Base-by-base conservation (phyloP, 2,888 invertebrate genomes). In the Apantesis nais region DNA sequence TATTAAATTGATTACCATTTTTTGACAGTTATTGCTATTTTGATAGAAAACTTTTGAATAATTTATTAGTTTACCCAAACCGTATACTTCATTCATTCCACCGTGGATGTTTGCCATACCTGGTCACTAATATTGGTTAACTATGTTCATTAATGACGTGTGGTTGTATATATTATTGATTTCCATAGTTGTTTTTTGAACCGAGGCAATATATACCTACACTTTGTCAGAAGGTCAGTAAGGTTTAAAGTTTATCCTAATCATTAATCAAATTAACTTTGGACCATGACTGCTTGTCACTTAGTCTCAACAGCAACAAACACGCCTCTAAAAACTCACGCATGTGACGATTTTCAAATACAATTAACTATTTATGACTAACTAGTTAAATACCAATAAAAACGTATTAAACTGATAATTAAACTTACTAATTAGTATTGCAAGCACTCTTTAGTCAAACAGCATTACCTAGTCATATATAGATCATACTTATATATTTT, bases 11-110 rank as follows among this genome's bases (percentile, higher is more conserved):
- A 44, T 22, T n/a, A 48, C 52, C 61, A 58, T 39, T 67, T 34
- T 34, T 67, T 37, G 44, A 29, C 19, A 52, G 66, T 37, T 62
- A 55, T 52, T 62, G 25, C 48, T 22, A 62, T 9, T 63, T 62
- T 19, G 48, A 39, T 55, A 25, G 12, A 31, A 62, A 39, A 66
- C 7, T 55, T 19, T n/a, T 9, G 16, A 58, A 68, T 67, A 48
- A 52, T 62, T 22, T 2, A 63, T 44, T 8, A 44, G 41, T 63
- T 19, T 63, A 41, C 9, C 11, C 29, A n/a, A 44, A 44, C 25
- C 4, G 4, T 29, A 5, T 8, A 25, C 41, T 25, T 41, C n/a
- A 41, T 14, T 37, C 25, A 12, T 41, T 55, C 12, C 22, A 25
- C 1, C 0, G 12, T 25, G 3, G 2, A 12, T 55, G 3, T 25